phyloP scores from a whole-genome alignment of 2,888 invertebrate species.

The Nemoura dubitans region DNA sequence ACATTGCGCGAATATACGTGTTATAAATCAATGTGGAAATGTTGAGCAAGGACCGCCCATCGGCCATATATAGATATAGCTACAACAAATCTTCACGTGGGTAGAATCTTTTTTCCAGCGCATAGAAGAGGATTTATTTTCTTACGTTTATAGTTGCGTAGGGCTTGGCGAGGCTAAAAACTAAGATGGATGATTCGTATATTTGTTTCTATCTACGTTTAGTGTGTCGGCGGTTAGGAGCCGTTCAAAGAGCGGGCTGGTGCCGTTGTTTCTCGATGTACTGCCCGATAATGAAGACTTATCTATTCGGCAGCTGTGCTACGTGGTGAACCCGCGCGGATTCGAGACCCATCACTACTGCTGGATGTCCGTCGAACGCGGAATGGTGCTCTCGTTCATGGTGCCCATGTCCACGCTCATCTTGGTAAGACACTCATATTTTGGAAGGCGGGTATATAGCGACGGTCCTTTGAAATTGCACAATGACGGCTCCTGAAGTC shows the following conservation, averaged over 20 bases:
- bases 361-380: slow-evolving; percentile 80
- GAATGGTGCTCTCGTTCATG: slow-evolving; percentile 81
- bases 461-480: not conserved
- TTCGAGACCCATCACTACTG: slow-evolving; percentile 79
- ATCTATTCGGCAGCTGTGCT: slow-evolving; percentile 65
- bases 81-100: not conserved
- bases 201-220: slow-evolving; percentile 7
- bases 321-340: slow-evolving; percentile 73
- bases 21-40: slow-evolving; percentile 4
- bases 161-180: not conserved
- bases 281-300: not conserved
- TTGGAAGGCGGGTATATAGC: not conserved
- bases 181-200: not conserved
- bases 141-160: not conserved
- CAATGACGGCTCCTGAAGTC: not conserved
- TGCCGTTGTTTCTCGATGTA: not conserved
- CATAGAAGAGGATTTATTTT: not conserved
- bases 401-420: slow-evolving; percentile 75
- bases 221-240: not conserved
- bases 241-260: not conserved
- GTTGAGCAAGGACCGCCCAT: slow-evolving; percentile 12
- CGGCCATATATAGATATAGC: not conserved
- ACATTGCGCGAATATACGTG: not conserved
- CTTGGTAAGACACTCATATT: slow-evolving; percentile 62
- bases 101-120: not conserved